Conservation (phyloP, 2,888 invertebrate species). For the Fragum sueziense region DNA sequence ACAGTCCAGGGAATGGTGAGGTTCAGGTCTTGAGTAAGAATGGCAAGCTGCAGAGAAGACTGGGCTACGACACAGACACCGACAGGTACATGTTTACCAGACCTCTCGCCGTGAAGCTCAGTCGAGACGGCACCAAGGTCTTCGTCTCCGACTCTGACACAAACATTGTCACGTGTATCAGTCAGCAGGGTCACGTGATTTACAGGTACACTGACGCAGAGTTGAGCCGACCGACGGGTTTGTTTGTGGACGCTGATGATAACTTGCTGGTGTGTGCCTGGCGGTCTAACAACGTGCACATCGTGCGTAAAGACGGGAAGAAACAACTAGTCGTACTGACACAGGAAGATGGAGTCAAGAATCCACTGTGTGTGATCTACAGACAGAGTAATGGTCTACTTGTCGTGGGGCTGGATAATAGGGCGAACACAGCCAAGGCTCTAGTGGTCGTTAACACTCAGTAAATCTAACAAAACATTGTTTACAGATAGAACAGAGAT, state of each 20-base stretch:
- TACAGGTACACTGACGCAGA: slow-evolving; percentile 8
- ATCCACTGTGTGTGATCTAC: slow-evolving; percentile 3
- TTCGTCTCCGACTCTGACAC: slow-evolving; percentile 12
- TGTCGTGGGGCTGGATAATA: slow-evolving; percentile 16
- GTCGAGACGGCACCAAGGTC: slow-evolving; percentile 1
- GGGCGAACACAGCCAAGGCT: not conserved
- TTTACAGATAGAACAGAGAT: too few relatives aligned
- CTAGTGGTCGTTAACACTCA: slow-evolving; percentile 3
- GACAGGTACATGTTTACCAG: slow-evolving; percentile 4
- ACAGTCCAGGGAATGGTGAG: slow-evolving; percentile 9
- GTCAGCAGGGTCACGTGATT: not conserved
- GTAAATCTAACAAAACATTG: too few relatives aligned
- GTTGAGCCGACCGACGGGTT: not conserved
- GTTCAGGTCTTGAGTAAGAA: slow-evolving; percentile 1
- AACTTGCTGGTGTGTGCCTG: slow-evolving; percentile 15
- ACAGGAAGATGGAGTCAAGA: not conserved
- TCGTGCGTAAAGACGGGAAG: slow-evolving; percentile 17
- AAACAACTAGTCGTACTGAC: slow-evolving; percentile 4
- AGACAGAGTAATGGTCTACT: slow-evolving; percentile 11
- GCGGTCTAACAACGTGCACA: slow-evolving; percentile 15
- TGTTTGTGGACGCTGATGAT: slow-evolving; percentile 6
- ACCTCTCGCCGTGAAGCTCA: slow-evolving; percentile 9
- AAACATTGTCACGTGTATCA: slow-evolving; percentile 4
- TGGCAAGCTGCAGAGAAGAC: not conserved
- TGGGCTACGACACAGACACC: not conserved